Base-by-base conservation (phyloP, 2,797 vertebrate species). In the Oryzias dopingdopingensis region DNA sequence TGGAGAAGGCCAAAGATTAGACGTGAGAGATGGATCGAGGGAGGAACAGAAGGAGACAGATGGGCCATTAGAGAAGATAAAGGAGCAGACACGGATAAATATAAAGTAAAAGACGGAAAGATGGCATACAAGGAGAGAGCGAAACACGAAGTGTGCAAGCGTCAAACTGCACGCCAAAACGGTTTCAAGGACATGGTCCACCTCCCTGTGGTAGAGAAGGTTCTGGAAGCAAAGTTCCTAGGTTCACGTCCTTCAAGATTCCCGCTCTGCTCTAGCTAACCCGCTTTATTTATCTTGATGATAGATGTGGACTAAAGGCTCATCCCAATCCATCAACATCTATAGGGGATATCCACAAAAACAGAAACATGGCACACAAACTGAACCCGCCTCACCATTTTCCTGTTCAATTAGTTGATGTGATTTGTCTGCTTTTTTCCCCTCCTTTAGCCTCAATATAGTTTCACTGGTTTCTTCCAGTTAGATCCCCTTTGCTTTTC, bases 191-290 rank as follows among this genome's bases (percentile, higher is more conserved):
- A 54, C 70, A 52, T 58, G 56, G 42, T 62, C 45, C 26, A 53
- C 23, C 54, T 71, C 58, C 12, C 56, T 29, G 57, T 52, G 42
- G 45, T 56, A 49, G 60, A 59, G 48, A 63, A 45, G 68, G 56
- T 66, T 68, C 54, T 57, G 45, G 45, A 40, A 54, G 43, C 37
- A 20, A 29, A 65, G 68, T 76, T 81, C 70, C 77, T 20, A 54
- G 45, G 81, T 67, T 84, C 64, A 68, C 5, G 54, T 76, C 80
- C 70, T 84, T 55, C 44, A 74, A 59, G 66, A 61, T 29, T 51
- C 26, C 50, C 43, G 50, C 37, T n/a, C 48, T 14, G 14, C 57
- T 57, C 55, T 5, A 43, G 52, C 49, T 53, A 15, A 7, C 53
- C 44, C 51, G 40, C 32, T 50, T 50, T 37, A 64, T 74, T 46